A percentile compares a stretch with the other conserved stretches of the same genome.
These are phyloP conservation scores for Torymus aiolomorphi DNA, from an alignment of 2,888 invertebrate species.

Conservation along the genomic window DNA sequence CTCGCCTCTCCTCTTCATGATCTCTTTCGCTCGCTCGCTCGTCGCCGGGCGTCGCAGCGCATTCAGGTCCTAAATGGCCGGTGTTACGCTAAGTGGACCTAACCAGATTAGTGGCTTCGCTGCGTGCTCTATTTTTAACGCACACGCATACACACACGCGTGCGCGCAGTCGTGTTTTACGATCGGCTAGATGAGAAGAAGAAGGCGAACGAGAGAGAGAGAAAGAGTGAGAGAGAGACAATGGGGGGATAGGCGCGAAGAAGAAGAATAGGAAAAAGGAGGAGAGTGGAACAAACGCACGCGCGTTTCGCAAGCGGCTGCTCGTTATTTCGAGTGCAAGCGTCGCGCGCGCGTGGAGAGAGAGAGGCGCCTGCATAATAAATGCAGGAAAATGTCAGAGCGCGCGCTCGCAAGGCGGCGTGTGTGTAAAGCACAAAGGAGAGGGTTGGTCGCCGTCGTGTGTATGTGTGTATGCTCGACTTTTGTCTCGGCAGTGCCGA, in stretches of 20 bases:
- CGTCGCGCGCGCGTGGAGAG: neutral
- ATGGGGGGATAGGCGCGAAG: constrained; percentile 48
- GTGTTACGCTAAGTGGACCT: constrained; percentile 75
- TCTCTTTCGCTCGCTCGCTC: too few species aligned
- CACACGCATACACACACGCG: constrained; percentile 50
- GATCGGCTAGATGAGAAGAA: constrained; percentile 36
- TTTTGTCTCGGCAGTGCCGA: neutral
- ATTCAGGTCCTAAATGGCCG: constrained; percentile 75
- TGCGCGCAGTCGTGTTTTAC: constrained; percentile 33
- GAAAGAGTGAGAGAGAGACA: neutral
- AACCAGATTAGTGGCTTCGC: constrained; percentile 74
- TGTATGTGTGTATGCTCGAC: too few species aligned
- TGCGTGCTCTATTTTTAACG: constrained; percentile 74
- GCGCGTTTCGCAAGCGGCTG: constrained; percentile 40
- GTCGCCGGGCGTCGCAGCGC: constrained; percentile 37
- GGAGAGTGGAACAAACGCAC: constrained; percentile 27
- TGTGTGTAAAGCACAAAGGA: too few species aligned
- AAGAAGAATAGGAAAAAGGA: constrained; percentile 41
- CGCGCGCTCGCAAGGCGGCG: neutral
- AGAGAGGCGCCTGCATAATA: constrained; percentile 35
- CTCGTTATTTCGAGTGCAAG: constrained; percentile 44
- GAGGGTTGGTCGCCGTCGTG: too few species aligned
- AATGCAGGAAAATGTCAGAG: constrained; percentile 12
- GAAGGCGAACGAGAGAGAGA: neutral
- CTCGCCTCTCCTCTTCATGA: too few species aligned